phyloP scores from a whole-genome alignment of 2,113 vertebrate genomes.

The Lamprologus ornatipinnis region DNA sequence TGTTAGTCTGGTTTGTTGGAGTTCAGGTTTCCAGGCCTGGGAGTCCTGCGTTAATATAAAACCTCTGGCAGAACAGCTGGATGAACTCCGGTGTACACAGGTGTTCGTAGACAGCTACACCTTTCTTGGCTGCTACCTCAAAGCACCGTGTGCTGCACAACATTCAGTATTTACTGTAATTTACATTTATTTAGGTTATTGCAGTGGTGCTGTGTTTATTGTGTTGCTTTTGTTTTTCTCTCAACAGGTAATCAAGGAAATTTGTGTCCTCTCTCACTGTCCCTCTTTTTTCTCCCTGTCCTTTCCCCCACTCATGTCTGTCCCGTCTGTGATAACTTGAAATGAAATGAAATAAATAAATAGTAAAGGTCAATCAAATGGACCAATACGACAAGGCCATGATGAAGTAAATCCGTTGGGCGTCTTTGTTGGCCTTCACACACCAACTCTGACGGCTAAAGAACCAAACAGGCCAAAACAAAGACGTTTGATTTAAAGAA shows the following conservation, averaged over 20 bases:
- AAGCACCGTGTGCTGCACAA: rapidly evolving
- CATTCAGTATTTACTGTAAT: background rate
- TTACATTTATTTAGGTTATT: background rate
- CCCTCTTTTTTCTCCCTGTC: background rate
- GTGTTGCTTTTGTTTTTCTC: background rate
- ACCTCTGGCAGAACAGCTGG: background rate
- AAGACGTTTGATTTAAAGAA: background rate
- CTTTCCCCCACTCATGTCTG: background rate
- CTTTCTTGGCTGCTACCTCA: background rate
- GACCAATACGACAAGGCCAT: rapidly evolving
- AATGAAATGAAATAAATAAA: background rate
- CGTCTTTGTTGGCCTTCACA: rapidly evolving
- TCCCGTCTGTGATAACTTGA: rapidly evolving
- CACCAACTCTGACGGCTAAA: background rate
- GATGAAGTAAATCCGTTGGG: background rate
- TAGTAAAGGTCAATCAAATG: background rate
- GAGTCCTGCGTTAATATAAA: background rate
- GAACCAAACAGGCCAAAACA: background rate
- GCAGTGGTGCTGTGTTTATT: background rate
- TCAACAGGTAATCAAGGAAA: background rate
- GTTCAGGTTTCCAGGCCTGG: background rate
- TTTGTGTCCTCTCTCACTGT: background rate
- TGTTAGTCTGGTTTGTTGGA: background rate
- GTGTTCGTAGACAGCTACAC: rapidly evolving
- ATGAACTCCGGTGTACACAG: background rate